phyloP scores from a whole-genome alignment of 2,797 vertebrate genomes.

The Trichosurus vulpecula region DNA sequence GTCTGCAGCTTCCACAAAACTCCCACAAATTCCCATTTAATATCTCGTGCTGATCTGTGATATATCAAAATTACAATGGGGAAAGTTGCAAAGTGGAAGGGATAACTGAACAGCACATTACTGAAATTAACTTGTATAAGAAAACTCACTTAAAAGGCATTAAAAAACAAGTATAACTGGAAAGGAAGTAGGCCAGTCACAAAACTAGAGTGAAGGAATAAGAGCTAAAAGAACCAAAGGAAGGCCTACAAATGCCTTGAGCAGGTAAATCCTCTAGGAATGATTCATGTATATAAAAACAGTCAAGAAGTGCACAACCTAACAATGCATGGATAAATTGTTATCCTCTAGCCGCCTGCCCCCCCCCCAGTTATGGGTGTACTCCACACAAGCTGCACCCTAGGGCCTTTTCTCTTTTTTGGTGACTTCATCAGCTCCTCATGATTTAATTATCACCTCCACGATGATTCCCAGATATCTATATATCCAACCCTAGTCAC shows the following conservation, averaged over 20 bases:
- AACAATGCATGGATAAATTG: not conserved
- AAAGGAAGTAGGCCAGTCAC: not conserved
- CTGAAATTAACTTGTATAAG: not conserved
- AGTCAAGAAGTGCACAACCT: not conserved
- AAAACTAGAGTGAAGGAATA: not conserved
- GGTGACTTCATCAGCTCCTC: not conserved
- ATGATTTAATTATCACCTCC: not conserved
- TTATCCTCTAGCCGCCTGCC: not conserved
- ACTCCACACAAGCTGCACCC: not conserved
- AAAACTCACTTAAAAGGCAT: not conserved
- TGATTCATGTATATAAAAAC: not conserved
- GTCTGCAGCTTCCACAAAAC: not conserved
- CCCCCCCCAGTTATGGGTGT: not conserved
- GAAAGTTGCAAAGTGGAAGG: not conserved
- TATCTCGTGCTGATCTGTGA: not conserved
- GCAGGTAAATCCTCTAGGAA: not conserved
- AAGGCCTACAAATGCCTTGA: not conserved
- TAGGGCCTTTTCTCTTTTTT: not conserved
- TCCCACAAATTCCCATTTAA: not conserved
- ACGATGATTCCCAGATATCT: not conserved
- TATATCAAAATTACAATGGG: not conserved
- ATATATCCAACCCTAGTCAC: not conserved
- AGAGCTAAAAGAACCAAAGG: not conserved
- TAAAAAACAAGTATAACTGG: not conserved
- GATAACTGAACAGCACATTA: not conserved